Conservation (phyloP, 2,888 invertebrate genomes). For the Patella ulyssiponensis region DNA sequence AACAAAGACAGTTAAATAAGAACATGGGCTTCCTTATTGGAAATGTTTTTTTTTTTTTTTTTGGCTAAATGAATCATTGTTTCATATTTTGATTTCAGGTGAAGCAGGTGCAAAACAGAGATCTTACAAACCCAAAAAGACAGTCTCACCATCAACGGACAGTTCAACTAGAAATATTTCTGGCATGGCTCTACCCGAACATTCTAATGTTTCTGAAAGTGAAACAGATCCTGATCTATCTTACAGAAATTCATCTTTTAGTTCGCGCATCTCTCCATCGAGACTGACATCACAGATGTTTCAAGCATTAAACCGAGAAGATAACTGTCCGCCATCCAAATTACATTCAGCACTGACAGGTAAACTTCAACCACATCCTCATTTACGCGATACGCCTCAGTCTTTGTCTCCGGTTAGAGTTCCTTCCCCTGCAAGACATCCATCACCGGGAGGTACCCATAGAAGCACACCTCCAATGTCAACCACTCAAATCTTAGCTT, state of each 20-base stretch:
- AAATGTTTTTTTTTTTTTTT: no score
- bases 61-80: no score
- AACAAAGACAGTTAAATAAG: no score
- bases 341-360: conserved; percentile 25
- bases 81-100: neutral
- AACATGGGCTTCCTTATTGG: no score
- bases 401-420: conserved; percentile 18
- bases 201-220: neutral
- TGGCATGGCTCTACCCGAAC: neutral
- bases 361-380: conserved; percentile 18
- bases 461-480: conserved; percentile 3
- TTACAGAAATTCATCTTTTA: conserved; percentile 38
- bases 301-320: conserved; percentile 36
- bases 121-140: neutral
- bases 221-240: neutral
- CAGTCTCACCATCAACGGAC: neutral
- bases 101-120: neutral
- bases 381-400: conserved; percentile 6
- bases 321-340: conserved; percentile 13
- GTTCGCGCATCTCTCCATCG: conserved; percentile 41
- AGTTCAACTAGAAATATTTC: neutral
- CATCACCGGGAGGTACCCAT: neutral
- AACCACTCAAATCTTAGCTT: no score
- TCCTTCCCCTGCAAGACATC: conserved; percentile 5
- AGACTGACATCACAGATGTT: conserved; percentile 42